phyloP scores from a whole-genome alignment of 1,140 invertebrate species.

The Ladona fulva region DNA sequence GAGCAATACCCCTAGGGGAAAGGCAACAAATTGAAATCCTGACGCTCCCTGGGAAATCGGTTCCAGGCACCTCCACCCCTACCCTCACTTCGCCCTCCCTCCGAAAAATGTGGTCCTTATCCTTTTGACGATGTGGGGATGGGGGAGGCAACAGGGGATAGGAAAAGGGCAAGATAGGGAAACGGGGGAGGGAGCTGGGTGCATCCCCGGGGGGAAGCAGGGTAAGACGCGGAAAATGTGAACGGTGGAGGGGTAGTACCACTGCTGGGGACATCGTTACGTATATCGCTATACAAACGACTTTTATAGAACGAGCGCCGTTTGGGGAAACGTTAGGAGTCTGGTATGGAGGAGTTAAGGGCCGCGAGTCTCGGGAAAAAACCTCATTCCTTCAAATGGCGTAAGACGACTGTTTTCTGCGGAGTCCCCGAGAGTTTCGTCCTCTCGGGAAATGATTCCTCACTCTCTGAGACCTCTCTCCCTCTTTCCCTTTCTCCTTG shows the following conservation, averaged over 20 bases:
- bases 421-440: neutral
- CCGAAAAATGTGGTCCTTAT: neutral
- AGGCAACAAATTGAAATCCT: conserved; percentile 5
- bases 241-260: neutral
- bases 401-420: neutral
- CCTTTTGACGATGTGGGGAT: neutral
- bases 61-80: neutral
- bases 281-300: neutral
- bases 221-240: too few species aligned
- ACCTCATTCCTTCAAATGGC: neutral
- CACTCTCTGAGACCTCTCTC: neutral
- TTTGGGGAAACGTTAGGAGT: neutral
- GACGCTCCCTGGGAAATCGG: neutral
- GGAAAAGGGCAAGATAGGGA: neutral
- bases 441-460: neutral
- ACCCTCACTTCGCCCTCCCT: neutral
- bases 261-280: neutral
- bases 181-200: neutral
- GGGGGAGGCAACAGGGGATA: neutral
- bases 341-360: neutral
- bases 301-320: neutral
- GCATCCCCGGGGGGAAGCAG: neutral
- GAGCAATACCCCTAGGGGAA: neutral
- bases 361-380: neutral
- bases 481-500: neutral